Evolutionary conservation across 2,888 invertebrate species (phyloP).

Genomic region (Chaetoderma sp.): DNA sequence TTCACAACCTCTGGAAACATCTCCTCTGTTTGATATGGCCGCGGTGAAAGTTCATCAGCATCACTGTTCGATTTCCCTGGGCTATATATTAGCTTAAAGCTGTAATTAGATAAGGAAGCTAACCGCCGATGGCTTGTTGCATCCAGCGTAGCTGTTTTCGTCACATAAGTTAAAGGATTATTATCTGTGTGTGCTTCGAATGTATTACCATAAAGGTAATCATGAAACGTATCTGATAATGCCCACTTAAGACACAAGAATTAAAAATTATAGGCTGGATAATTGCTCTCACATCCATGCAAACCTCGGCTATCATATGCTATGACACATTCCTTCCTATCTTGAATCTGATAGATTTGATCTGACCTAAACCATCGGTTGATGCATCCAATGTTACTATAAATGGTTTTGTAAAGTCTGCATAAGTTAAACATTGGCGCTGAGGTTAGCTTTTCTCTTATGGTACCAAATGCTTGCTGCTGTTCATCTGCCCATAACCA

Average conservation of each 20-base stretch:
- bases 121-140: background rate
- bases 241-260: conserved; percentile 25
- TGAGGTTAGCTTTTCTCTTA: conserved; percentile 13
- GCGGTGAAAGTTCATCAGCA: conserved; percentile 19
- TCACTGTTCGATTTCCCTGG: conserved; percentile 9
- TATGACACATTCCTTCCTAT: conserved; percentile 38
- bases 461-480: conserved; percentile 27
- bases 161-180: background rate
- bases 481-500: conserved; percentile 30
- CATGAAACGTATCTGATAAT: background rate
- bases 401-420: conserved; percentile 22
- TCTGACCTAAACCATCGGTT: conserved; percentile 35
- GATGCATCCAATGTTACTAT: conserved; percentile 43
- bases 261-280: conserved; percentile 34
- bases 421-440: conserved; percentile 33
- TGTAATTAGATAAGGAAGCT: background rate
- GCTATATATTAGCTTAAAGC: background rate
- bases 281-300: conserved; percentile 25
- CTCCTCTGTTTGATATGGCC: no score
- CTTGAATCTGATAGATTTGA: conserved; percentile 38
- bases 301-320: conserved; percentile 30
- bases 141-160: background rate
- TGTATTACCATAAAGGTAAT: background rate
- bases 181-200: background rate
- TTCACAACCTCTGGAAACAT: no score